Conservation (phyloP, 2,888 invertebrate genomes). For the Spatulosminthurus flaviceps region DNA sequence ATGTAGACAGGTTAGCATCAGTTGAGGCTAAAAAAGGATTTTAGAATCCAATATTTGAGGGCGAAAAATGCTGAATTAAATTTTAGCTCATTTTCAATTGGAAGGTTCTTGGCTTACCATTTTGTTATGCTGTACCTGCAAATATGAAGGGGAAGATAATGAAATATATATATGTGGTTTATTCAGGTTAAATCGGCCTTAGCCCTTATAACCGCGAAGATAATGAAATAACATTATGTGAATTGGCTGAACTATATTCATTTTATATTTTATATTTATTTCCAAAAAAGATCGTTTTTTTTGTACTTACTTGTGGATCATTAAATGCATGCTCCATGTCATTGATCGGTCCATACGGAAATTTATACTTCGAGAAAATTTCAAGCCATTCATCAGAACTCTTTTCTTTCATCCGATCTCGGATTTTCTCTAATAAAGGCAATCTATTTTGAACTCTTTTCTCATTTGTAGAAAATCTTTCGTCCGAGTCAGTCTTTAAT, state of each 20-base stretch:
- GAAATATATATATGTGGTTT: not conserved
- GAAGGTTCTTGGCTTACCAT: slow-evolving; percentile 34
- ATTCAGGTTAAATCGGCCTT: not conserved
- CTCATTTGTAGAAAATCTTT: slow-evolving; percentile 77
- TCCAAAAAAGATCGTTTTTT: no score
- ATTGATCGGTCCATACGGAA: slow-evolving; percentile 92
- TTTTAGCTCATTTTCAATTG: no score
- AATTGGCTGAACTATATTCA: no score
- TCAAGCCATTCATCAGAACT: slow-evolving; percentile 79
- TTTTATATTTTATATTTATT: no score
- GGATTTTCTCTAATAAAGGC: slow-evolving; percentile 74
- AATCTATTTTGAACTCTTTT: slow-evolving; percentile 80
- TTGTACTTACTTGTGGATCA: slow-evolving; percentile 79
- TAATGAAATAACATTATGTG: no score
- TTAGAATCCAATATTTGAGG: no score
- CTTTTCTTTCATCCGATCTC: slow-evolving; percentile 72
- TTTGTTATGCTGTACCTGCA: slow-evolving; percentile 57
- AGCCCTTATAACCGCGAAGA: no score
- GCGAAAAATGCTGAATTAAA: no score
- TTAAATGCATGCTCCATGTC: slow-evolving; percentile 84
- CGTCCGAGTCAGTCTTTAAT: slow-evolving; percentile 70
- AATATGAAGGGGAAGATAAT: not conserved
- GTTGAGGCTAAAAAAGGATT: no score
- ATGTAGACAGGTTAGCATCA: no score
- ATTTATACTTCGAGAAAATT: slow-evolving; percentile 77